Conservation (phyloP, 1,140 invertebrate genomes). For the Drosophila gunungcola region DNA sequence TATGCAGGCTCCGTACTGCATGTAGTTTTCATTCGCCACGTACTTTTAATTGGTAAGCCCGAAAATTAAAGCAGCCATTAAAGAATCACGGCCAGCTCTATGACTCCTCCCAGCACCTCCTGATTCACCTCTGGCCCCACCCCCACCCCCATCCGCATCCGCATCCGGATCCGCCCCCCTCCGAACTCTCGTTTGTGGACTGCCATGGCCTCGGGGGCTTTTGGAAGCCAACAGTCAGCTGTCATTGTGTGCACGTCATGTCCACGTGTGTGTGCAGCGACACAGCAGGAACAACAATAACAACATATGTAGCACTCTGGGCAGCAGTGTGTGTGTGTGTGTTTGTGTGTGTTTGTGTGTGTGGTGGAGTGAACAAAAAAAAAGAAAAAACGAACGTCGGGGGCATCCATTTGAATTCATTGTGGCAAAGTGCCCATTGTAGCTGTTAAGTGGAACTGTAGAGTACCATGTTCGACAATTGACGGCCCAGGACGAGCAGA, state of each 20-base stretch:
- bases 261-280: slow-evolving; percentile 64
- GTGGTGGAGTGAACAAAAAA: slow-evolving; percentile 28
- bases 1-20: slow-evolving; percentile 33
- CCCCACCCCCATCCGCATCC: background rate
- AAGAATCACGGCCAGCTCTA: slow-evolving; percentile 74
- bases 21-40: slow-evolving; percentile 82
- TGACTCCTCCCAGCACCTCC: background rate
- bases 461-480: slow-evolving; percentile 84
- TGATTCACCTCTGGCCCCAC: slow-evolving; percentile 24
- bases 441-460: slow-evolving; percentile 84
- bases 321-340: slow-evolving; percentile 1
- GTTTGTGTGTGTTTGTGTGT: slow-evolving; percentile 6
- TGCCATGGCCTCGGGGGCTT: slow-evolving; percentile 71
- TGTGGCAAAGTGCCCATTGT: slow-evolving; percentile 84
- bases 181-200: slow-evolving; percentile 60
- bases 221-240: slow-evolving; percentile 82
- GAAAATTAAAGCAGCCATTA: slow-evolving; percentile 83
- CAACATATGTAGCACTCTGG: slow-evolving; percentile 52
- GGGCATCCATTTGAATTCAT: slow-evolving; percentile 83
- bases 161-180: too few relatives aligned
- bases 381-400: slow-evolving; percentile 59
- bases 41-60: slow-evolving; percentile 82
- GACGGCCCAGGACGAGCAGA: slow-evolving; percentile 68
- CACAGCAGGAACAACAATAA: slow-evolving; percentile 61
- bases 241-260: slow-evolving; percentile 81